A percentile compares a stretch with the other conserved stretches of the same genome.
These are phyloP conservation scores for Electrophaes corylata DNA, from an alignment of 2,888 invertebrate genomes.

Conservation along the genomic window DNA sequence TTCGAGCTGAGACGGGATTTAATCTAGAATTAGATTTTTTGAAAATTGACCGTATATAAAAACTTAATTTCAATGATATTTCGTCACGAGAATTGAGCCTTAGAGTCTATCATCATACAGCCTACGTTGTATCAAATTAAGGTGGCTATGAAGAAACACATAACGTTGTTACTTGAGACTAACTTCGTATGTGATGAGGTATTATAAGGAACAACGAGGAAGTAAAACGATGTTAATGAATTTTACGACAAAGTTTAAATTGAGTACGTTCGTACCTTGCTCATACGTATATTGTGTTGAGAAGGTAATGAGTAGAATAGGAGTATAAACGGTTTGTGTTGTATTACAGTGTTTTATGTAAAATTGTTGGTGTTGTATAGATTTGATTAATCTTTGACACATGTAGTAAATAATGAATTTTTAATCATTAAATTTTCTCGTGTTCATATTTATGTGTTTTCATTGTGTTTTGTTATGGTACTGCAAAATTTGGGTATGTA, in stretches of 20 bases:
- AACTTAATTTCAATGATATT: no score
- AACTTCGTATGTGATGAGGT: constrained; percentile 17
- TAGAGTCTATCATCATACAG: constrained; percentile 1
- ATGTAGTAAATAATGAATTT: no score
- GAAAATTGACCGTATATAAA: no score
- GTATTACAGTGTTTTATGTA: not conserved
- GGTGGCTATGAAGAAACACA: constrained; percentile 21
- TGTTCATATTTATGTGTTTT: no score
- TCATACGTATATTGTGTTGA: not conserved
- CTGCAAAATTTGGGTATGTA: no score
- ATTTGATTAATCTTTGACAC: not conserved
- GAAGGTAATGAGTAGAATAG: constrained; percentile 2
- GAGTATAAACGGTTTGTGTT: not conserved
- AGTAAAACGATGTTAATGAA: constrained; percentile 15
- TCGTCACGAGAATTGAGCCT: no score
- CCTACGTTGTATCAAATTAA: constrained; percentile 15
- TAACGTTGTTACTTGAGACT: constrained; percentile 18
- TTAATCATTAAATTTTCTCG: no score
- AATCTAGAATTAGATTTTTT: no score
- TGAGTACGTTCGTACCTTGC: constrained; percentile 7
- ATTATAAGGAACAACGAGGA: constrained; percentile 17
- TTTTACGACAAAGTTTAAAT: constrained; percentile 8
- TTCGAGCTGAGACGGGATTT: no score
- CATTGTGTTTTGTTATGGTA: no score
- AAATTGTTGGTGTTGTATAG: not conserved